Percentiles rank a stretch among this genome's conserved stretches.
Evolutionary conservation across 2,888 invertebrate species (phyloP).

Genomic region (Biston betularia): DNA sequence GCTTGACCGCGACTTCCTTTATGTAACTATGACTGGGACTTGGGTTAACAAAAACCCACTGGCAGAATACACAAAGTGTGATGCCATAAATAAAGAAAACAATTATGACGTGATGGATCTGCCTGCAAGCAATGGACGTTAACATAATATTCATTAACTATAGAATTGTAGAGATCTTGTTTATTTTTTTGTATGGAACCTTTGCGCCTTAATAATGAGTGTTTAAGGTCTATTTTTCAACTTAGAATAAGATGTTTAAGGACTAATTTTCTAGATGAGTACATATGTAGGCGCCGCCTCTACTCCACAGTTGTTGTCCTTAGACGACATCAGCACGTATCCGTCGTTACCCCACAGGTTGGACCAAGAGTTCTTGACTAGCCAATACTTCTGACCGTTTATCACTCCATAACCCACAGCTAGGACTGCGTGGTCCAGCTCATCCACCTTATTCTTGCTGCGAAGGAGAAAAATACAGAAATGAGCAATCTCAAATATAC

Average conservation of each 20-base stretch:
- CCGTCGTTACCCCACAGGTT: slow-evolving; percentile 99
- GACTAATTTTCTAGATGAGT: slow-evolving; percentile 78
- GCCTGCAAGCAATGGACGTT: no score
- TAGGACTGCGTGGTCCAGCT: slow-evolving; percentile 96
- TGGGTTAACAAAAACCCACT: no score
- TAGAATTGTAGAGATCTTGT: no score
- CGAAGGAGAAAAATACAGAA: slow-evolving; percentile 20
- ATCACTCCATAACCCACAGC: slow-evolving; percentile 96
- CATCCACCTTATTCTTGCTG: slow-evolving; percentile 91
- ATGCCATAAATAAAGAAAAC: no score
- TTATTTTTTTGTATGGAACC: no score
- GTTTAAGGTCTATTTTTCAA: no score
- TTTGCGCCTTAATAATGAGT: no score
- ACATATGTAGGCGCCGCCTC: slow-evolving; percentile 95
- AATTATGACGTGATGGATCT: no score
- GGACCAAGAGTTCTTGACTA: slow-evolving; percentile 98
- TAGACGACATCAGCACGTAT: slow-evolving; percentile 95
- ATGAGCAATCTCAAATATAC: not conserved
- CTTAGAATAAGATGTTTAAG: not conserved
- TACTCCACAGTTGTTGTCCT: slow-evolving; percentile 97
- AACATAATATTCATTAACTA: no score
- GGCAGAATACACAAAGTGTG: no score
- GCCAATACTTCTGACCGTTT: slow-evolving; percentile 95
- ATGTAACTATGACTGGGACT: no score
- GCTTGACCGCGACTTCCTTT: no score